Base-by-base conservation (phyloP, 2,888 invertebrate genomes). In the Acanthosepion lycidas region DNA sequence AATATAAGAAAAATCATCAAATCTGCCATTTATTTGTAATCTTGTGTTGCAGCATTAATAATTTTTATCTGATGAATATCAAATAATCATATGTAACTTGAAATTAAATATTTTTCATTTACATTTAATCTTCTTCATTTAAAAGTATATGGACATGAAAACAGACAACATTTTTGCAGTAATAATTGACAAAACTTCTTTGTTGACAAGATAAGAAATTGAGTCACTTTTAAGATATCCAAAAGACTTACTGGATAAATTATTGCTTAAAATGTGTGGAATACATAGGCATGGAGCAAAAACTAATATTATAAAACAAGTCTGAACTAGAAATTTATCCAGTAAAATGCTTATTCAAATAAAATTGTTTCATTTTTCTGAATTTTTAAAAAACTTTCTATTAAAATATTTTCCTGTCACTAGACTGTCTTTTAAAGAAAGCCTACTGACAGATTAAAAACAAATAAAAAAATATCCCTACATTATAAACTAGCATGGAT, bases 121-220 rank as follows among this genome's bases (percentile, higher is more conserved):
- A 78, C 12, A 33, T 78, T 78, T 78, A 78, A 78, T 78, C n/a
- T 33, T 78, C 78, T 33, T 78, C 78, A 78, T 78, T 78, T 78
- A 78, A 78, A 78, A 78, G n/a, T 78, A 78, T 78, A 78, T 78
- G n/a, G 78, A 78, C 78, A 78, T 33, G 78, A 78, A 78, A 78
- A n/a, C n/a, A 33, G 78, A n/a, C 78, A n/a, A 78, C 78, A 78
- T 78, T n/a, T 78, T 78, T 78, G 78, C n/a, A 78, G n/a, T 15
- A 78, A n/a, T 78, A 78, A 78, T 78, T 78, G 78, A 78, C n/a
- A 78, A 78, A 78, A 33, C 12, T 15, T 78, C 78, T 78, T 78
- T 78, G n/a, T 78, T 33, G 33, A 78, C 18, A 78, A 15, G 12
- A n/a, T 78, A 33, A 78, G 78, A 78, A 78, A n/a, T 33, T 78